Percentiles rank a stretch among this genome's conserved stretches.
Evolutionary conservation across 2,888 invertebrate genomes (phyloP).

Genomic region (Trileptium ribeirensis): DNA sequence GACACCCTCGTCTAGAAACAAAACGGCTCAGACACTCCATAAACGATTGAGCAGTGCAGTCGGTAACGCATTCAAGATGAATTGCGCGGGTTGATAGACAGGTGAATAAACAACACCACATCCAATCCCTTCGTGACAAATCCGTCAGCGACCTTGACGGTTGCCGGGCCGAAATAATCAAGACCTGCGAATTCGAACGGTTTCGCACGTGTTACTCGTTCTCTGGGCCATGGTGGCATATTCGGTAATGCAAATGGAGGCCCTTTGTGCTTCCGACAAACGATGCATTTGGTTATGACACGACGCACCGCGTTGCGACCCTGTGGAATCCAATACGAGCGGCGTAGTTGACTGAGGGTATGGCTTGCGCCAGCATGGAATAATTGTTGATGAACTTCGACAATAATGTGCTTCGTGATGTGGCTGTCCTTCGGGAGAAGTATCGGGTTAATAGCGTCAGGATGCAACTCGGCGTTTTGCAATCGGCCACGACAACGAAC

Average conservation of each 20-base stretch:
- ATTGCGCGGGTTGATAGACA: slow-evolving; percentile 17
- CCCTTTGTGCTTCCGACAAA: slow-evolving; percentile 16
- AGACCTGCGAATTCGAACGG: slow-evolving; percentile 9
- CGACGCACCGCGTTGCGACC: slow-evolving; percentile 3
- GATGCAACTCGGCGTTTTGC: neutral
- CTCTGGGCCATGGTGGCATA: slow-evolving; percentile 17
- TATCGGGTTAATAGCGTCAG: slow-evolving; percentile 6
- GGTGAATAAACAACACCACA: slow-evolving; percentile 24
- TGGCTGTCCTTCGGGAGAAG: slow-evolving; percentile 14
- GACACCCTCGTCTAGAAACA: neutral
- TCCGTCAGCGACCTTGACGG: neutral
- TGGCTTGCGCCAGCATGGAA: slow-evolving; percentile 3
- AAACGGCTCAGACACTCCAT: neutral
- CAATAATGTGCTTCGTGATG: slow-evolving; percentile 16
- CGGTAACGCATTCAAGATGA: slow-evolving; percentile 9
- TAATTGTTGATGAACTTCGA: slow-evolving; percentile 4
- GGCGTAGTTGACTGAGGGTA: too few relatives aligned
- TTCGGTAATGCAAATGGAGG: slow-evolving; percentile 20
- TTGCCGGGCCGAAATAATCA: neutral
- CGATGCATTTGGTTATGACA: slow-evolving; percentile 12
- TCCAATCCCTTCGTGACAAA: neutral
- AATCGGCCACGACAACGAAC: slow-evolving; percentile 19
- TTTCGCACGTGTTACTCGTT: neutral
- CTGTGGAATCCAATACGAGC: slow-evolving; percentile 22
- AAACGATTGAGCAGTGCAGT: neutral